Conservation (phyloP, 2,888 invertebrate genomes). For the Heliconius aoede region DNA sequence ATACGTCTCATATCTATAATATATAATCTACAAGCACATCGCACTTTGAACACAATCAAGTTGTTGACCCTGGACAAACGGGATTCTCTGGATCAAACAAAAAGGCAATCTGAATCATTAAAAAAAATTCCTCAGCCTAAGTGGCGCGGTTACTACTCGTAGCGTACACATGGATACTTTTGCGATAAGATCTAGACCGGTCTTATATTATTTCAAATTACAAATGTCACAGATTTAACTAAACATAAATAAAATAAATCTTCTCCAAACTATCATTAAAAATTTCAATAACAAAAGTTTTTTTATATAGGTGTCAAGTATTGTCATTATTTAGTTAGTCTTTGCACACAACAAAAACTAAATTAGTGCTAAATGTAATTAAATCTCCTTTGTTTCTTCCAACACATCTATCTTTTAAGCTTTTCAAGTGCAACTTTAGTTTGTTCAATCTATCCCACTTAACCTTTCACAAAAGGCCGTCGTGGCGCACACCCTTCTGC, state of each 20-base stretch:
- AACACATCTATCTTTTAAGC: neutral
- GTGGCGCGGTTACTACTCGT: constrained; percentile 11
- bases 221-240: neutral
- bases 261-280: neutral
- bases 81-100: constrained; percentile 38
- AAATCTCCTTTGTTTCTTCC: neutral
- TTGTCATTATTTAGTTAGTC: neutral
- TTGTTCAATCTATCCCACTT: too few relatives aligned
- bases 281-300: neutral
- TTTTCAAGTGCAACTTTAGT: neutral
- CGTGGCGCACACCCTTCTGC: too few relatives aligned
- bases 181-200: neutral
- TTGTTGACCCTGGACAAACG: constrained; percentile 44
- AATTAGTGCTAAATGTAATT: too few relatives aligned
- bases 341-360: neutral
- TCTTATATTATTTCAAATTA: neutral
- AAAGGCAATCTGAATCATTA: constrained; percentile 37
- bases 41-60: constrained; percentile 30
- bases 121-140: constrained; percentile 35
- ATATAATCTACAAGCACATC: constrained; percentile 38
- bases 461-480: too few relatives aligned
- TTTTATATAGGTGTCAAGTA: neutral
- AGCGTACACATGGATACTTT: neutral
- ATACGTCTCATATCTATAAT: constrained; percentile 38
- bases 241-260: too few relatives aligned